These are phyloP conservation scores for Chymomyza caudatula DNA, from an alignment of 2,888 invertebrate genomes.

Conservation along the genomic window DNA sequence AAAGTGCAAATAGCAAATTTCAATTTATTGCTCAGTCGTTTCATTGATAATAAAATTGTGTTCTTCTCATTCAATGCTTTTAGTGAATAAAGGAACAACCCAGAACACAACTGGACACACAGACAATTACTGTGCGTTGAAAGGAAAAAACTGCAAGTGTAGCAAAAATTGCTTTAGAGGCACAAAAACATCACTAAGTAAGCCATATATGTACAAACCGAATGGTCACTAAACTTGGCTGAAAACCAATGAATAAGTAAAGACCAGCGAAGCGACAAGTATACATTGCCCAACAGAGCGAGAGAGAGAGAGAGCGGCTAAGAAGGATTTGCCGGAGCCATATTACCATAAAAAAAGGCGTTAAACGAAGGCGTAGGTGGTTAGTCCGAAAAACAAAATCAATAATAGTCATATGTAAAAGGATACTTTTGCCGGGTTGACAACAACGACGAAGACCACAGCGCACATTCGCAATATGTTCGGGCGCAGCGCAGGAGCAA, in stretches of 20 bases:
- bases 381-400: conserved; percentile 39
- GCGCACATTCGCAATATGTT: conserved; percentile 19
- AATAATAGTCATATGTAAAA: conserved; percentile 61
- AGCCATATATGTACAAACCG: not conserved
- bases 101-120: not conserved
- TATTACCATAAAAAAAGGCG: not conserved
- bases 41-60: not conserved
- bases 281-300: conserved; percentile 3
- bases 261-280: conserved; percentile 33
- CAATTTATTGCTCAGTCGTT: not conserved
- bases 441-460: not conserved
- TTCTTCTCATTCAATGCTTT: not conserved
- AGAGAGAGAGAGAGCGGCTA: no score
- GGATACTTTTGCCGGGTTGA: conserved; percentile 38
- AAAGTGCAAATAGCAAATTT: conserved; percentile 1
- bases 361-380: not conserved
- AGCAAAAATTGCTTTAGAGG: conserved; percentile 36
- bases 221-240: conserved; percentile 10
- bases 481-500: conserved; percentile 14
- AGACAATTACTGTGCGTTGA: not conserved
- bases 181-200: conserved; percentile 32
- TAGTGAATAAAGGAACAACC: conserved; percentile 10
- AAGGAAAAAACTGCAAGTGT: conserved; percentile 44
- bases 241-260: conserved; percentile 5
- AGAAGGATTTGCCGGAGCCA: not conserved